Base-by-base conservation (phyloP, 30 jellyfish, hydroid and myxozoan genomes). In the Hydractinia echinata region DNA sequence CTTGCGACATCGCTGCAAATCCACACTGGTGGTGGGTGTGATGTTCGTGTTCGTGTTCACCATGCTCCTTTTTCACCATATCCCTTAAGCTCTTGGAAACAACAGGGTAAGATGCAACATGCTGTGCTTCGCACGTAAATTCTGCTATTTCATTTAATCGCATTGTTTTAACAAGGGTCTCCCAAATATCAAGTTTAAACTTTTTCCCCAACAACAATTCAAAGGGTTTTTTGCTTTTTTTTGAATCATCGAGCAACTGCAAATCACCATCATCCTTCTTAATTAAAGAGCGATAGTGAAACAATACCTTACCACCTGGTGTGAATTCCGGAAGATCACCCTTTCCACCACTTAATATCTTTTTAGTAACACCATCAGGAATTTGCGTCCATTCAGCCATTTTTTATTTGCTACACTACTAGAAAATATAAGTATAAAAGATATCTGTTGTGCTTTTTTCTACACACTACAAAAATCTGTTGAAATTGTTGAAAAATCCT, bases 171-270 rank as follows among this genome's bases (percentile, higher is more conserved):
- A 93, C 48, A 85, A 93, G 58, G 54, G 81, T 72, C 58, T 93
- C 99, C 99, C 99, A 93, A 20, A 93, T 85, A 50, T 93, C 99
- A 67, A 93, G 53, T 79, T 93, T 93, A 77, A 93, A 93, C 72
- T 93, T 87, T 81, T 93, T 93, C 14, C 99, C 99, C 74, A 87
- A 79, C 68, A 93, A 54, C 53, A 93, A 79, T 6, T 81, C 96
- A 87, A 93, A 93, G 20, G 99, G 96, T 62, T 84, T 88, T n/a
- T 95, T 89, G 51, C 83, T 86, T 51, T 67, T 83, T 66, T 87
- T 87, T 71, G 95, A 81, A 61, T 93, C 99, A 84, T 93, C 99
- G 11, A 93, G 67, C 62, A 83, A 90, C 20, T 95, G 82, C 58
- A 79, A 81, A 14, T 93, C 95, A 18, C 84, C 96, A 76, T 84